Conservation (phyloP, 2,888 invertebrate species). For the Thymelicus lineola region DNA sequence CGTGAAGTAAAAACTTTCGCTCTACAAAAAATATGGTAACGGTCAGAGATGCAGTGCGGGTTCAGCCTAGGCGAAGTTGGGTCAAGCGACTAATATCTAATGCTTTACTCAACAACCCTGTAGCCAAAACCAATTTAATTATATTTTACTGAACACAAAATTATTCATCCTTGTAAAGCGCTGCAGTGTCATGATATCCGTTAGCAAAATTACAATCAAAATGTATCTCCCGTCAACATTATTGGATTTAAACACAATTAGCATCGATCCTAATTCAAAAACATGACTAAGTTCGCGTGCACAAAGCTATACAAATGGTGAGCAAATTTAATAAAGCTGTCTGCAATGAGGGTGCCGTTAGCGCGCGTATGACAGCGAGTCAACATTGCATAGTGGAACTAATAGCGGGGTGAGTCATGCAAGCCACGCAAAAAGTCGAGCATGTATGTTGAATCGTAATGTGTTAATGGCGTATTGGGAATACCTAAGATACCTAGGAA, state of each 20-base stretch:
- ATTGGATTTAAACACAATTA: no score
- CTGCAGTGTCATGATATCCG: background rate
- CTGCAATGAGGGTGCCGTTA: background rate
- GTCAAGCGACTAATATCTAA: no score
- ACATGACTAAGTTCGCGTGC: conserved; percentile 9
- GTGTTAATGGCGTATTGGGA: background rate
- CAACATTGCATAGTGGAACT: background rate
- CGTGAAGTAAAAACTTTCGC: no score
- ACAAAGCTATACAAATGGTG: background rate
- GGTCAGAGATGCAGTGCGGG: no score
- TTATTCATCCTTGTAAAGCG: no score
- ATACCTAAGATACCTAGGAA: no score
- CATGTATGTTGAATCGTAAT: background rate
- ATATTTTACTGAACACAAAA: no score
- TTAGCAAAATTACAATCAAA: background rate
- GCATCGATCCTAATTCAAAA: background rate
- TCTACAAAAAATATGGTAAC: no score
- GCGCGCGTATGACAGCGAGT: background rate
- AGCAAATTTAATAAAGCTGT: conserved; percentile 4
- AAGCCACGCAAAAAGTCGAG: background rate
- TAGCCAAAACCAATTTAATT: no score
- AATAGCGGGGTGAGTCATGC: background rate
- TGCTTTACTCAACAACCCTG: no score
- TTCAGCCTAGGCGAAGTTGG: no score
- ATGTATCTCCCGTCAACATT: no score